Evolutionary conservation across 2,797 vertebrate genomes (phyloP).

Genomic region (Onychomys arenicola): DNA sequence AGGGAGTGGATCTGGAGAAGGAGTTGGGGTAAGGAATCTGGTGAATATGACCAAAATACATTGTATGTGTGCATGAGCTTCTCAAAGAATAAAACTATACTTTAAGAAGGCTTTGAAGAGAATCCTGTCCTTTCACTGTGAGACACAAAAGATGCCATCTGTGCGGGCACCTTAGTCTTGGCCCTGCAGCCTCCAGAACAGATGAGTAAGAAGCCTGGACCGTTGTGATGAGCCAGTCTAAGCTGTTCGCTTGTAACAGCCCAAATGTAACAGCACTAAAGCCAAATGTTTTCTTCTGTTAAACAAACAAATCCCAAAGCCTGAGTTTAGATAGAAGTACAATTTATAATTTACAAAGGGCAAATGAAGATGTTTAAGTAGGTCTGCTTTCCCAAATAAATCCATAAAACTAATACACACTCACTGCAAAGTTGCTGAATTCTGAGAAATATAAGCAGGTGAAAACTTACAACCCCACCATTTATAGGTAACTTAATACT

Average conservation of each 20-base stretch:
- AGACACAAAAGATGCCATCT: neutral
- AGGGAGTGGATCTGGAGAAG: neutral
- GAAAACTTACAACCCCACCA: neutral
- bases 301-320: neutral
- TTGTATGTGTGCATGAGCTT: neutral
- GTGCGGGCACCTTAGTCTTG: neutral
- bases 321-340: neutral
- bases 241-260: neutral
- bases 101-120: neutral
- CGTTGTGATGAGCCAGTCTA: neutral
- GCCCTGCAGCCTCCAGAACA: neutral
- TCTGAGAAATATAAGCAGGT: neutral
- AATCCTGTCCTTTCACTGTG: neutral
- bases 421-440: neutral
- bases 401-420: neutral
- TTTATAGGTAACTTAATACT: neutral
- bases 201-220: neutral
- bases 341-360: constrained; percentile 19
- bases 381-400: constrained; percentile 20
- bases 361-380: neutral
- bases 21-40: neutral
- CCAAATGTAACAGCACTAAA: neutral
- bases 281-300: neutral
- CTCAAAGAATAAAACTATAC: neutral
- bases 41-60: neutral